These are phyloP conservation scores for Syrphus vitripennis DNA, from an alignment of 2,888 invertebrate species.

Conservation along the genomic window DNA sequence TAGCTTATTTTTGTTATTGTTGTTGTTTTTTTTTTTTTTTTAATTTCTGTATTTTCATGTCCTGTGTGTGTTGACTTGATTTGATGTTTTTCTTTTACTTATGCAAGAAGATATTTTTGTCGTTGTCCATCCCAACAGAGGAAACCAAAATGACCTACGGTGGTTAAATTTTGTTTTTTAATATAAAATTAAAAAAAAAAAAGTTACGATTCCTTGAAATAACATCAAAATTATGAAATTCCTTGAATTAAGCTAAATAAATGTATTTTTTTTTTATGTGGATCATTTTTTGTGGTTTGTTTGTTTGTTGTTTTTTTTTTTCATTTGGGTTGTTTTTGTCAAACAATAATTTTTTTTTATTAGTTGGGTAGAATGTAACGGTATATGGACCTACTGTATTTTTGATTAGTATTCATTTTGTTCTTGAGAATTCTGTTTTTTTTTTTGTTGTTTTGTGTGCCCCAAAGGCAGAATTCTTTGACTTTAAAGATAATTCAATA, in stretches of 20 bases:
- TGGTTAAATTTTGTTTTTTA: constrained; percentile 5
- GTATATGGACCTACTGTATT: neutral
- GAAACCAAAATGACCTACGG: constrained; percentile 8
- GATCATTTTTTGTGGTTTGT: neutral
- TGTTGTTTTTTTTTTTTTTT: neutral
- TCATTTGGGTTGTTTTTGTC: neutral
- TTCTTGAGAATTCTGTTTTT: neutral
- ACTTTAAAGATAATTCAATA: no score
- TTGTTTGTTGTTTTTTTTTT: no score
- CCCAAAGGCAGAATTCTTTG: no score
- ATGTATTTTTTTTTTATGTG: neutral
- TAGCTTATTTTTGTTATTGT: neutral
- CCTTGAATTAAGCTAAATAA: neutral
- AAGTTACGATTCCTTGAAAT: neutral
- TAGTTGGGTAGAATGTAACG: no score
- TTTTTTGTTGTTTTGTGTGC: neutral
- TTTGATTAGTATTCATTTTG: neutral
- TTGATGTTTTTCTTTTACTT: constrained; percentile 17
- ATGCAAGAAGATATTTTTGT: neutral
- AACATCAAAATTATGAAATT: neutral
- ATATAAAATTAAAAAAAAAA: neutral
- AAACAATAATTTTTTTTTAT: neutral
- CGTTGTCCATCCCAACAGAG: neutral
- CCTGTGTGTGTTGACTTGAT: neutral
- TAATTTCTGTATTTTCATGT: neutral